These are phyloP conservation scores for Halesus radiatus DNA, from an alignment of 1,140 invertebrate genomes.

Conservation along the genomic window DNA sequence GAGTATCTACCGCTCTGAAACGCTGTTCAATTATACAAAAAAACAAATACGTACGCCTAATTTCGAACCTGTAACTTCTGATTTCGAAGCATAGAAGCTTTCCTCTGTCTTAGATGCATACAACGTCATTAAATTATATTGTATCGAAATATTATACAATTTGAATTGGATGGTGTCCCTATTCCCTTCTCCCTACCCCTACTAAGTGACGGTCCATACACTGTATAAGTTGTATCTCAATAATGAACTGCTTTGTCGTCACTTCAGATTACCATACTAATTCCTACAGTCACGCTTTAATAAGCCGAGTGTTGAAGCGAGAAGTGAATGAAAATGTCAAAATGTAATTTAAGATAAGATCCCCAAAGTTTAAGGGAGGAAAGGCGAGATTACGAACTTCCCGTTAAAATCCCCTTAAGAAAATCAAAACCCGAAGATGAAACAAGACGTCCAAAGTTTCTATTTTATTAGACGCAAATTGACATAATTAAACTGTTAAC, in stretches of 20 bases:
- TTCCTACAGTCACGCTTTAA: conserved; percentile 41
- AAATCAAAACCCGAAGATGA: conserved; percentile 28
- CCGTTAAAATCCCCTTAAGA: not conserved
- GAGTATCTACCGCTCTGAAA: too few species aligned
- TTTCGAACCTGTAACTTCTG: too few species aligned
- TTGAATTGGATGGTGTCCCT: too few species aligned
- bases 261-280: conserved; percentile 32
- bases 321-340: conserved; percentile 52
- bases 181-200: too few species aligned
- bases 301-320: conserved; percentile 44
- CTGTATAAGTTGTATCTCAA: too few species aligned
- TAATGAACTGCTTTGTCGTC: conserved; percentile 3
- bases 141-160: too few species aligned
- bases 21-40: too few species aligned
- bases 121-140: too few species aligned
- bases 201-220: too few species aligned
- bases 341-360: conserved; percentile 47
- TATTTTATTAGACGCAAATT: conserved; percentile 17
- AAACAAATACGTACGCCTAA: too few species aligned
- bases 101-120: too few species aligned
- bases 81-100: too few species aligned
- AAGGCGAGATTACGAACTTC: conserved; percentile 38
- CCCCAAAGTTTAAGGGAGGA: conserved; percentile 19
- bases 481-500: conserved; percentile 20
- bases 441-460: conserved; percentile 18